Evolutionary conservation across 2,113 vertebrate species (phyloP).

Genomic region (Lampris incognitus): DNA sequence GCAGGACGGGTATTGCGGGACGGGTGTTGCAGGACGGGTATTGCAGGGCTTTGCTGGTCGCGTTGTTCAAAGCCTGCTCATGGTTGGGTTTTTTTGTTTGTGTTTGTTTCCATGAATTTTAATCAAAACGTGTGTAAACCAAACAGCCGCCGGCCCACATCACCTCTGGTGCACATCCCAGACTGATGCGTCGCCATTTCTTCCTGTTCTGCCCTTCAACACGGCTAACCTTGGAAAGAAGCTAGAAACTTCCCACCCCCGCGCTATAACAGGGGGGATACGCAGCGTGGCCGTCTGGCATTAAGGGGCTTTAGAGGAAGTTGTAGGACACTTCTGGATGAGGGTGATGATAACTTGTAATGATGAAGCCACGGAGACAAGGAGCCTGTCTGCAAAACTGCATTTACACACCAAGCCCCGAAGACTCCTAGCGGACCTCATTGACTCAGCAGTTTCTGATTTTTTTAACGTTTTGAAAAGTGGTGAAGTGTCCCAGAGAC

Average conservation of each 20-base stretch:
- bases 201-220: slow-evolving; percentile 17
- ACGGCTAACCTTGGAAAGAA: slow-evolving; percentile 29
- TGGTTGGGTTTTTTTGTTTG: slow-evolving; percentile 12
- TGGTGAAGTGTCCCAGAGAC: too few species aligned
- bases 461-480: too few species aligned
- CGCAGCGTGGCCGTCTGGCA: too few species aligned
- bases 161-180: not conserved
- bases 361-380: not conserved
- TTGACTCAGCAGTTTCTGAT: too few species aligned
- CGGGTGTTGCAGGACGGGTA: too few species aligned
- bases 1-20: too few species aligned
- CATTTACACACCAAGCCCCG: too few species aligned
- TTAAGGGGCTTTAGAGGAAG: too few species aligned
- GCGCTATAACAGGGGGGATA: too few species aligned
- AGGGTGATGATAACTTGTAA: not conserved
- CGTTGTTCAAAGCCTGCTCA: slow-evolving; percentile 38
- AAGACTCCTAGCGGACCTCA: too few species aligned
- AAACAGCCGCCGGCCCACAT: slow-evolving; percentile 18
- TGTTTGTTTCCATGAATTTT: slow-evolving; percentile 61
- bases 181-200: slow-evolving; percentile 44
- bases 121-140: slow-evolving; percentile 54
- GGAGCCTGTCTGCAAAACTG: too few species aligned
- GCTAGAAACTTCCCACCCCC: not conserved
- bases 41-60: slow-evolving; percentile 21
- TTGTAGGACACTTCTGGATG: not conserved